These are phyloP conservation scores for Oncorhynchus gorbuscha DNA, from an alignment of 2,113 vertebrate genomes.

Conservation along the genomic window DNA sequence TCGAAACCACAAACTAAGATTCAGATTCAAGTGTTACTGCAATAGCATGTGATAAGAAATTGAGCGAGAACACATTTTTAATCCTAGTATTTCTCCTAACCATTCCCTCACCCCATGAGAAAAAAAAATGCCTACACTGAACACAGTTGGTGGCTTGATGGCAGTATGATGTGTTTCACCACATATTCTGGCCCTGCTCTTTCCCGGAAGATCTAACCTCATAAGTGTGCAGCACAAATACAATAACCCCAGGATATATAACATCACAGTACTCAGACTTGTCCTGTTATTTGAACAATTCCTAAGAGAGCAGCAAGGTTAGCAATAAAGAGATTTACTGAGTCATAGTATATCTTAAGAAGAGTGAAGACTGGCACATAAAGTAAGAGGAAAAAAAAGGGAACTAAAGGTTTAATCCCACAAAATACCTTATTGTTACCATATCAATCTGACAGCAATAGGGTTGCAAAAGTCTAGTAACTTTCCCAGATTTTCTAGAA, in stretches of 20 bases:
- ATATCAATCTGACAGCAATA: too few species aligned
- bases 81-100: neutral
- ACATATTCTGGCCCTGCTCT: too few species aligned
- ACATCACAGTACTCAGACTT: neutral
- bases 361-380: too few species aligned
- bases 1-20: too few species aligned
- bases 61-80: neutral
- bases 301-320: neutral
- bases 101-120: neutral
- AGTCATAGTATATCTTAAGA: neutral
- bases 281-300: neutral
- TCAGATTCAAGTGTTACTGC: too few species aligned
- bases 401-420: neutral
- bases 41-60: neutral
- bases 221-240: too few species aligned
- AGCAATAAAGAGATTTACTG: neutral
- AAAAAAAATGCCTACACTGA: neutral
- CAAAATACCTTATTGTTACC: too few species aligned
- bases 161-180: neutral
- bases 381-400: neutral
- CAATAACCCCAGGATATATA: neutral
- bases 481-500: too few species aligned
- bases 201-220: neutral
- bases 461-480: too few species aligned
- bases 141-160: too few species aligned